Base-by-base conservation (phyloP, 2,113 vertebrate genomes). In the Odontophorus gujanensis region DNA sequence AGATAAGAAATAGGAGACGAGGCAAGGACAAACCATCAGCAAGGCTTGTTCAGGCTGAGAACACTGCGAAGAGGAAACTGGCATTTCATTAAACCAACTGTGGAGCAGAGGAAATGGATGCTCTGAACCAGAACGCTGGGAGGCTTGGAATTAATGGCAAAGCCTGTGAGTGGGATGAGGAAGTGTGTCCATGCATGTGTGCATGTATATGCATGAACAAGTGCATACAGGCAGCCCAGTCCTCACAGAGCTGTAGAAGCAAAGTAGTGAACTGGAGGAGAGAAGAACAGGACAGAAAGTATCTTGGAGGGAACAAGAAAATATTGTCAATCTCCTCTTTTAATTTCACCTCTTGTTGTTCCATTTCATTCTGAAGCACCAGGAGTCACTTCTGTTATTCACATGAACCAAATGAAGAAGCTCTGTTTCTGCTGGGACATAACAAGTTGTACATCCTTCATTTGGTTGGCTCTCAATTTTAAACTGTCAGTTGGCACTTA, bases 201-300 rank as follows among this genome's bases (percentile, higher is more conserved):
- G 72, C 38, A 47, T 81, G 7, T 57, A 53, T 30, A 21, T 36
- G 36, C 48, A 26, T 6, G 3, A 87, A 34, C 63, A 7, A 4
- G 20, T 57, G 22, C 40, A 14, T 36, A 30, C 42, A 61, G 57
- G n/a, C 25, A 90, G 61, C n/a, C 47, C 47, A 77, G 34, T 38
- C 30, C 57, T 38, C 0, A 0, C 38, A 78, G 69, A 57, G 50
- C 1, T 4, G 1, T 9, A 20, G 32, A 84, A 89, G 36, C 32
- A 85, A 86, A 92, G 24, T 67, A 74, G 71, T 47, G 17, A 63
- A 71, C 13, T 5, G 13, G 6, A 20, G 7, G 20, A 71, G 48
- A 26, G 58, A 79, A 65, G 59, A 77, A 32, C 7, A 74, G 30
- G 30, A 28, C 59, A 67, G 40, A 66, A 92, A 69, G 7, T 47